Base-by-base conservation (phyloP, 2,888 invertebrate species). In the Dastarcus helophoroides region DNA sequence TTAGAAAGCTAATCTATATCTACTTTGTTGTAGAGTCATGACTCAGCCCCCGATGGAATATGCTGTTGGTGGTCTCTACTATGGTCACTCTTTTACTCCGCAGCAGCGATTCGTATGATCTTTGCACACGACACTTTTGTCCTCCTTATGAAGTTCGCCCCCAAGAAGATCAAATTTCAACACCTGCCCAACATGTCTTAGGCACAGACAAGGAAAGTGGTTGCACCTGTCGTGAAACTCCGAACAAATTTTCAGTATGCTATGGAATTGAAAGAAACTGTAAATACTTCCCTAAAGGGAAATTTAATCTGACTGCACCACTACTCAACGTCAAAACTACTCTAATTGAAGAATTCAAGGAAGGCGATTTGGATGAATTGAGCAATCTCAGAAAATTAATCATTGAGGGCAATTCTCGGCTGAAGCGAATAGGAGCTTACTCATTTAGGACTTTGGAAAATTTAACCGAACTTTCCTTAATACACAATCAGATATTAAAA, bases 391-490 rank as follows among this genome's bases (percentile, higher is more conserved):
- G 56, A 43, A 50, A 53, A 3, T 46, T 73, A 7, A 62, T 65
- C 39, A 63, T 73, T 33, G 72, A 72, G 48, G 68, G 67, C 1
- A 73, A 73, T 41, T 63, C 64, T 38, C 56, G 64, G 29, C 51
- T 74, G n/a, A 56, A 42, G 8, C 50, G 54, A 29, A 60, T 75
- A 13, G 59, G 67, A 40, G 60, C 65, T 0, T 67, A 68, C 4
- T 45, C 58, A 1, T 33, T 33, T 13, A 8, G 30, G 11, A 26
- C 29, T 10, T 29, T 33, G 33, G 14, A 14, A 3, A 29, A 26
- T 10, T 26, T 33, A n/a, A 21, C 29, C 3, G 16, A 16, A 21
- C 17, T 33, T 8, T 19, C 19, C 7, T 27, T 35, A n/a, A 27
- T 31, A 5, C 28, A 17, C 43, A 73, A 73, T 42, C 60, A 62